phyloP scores from a whole-genome alignment of 2,113 vertebrate species.

The Caranx melampygus region DNA sequence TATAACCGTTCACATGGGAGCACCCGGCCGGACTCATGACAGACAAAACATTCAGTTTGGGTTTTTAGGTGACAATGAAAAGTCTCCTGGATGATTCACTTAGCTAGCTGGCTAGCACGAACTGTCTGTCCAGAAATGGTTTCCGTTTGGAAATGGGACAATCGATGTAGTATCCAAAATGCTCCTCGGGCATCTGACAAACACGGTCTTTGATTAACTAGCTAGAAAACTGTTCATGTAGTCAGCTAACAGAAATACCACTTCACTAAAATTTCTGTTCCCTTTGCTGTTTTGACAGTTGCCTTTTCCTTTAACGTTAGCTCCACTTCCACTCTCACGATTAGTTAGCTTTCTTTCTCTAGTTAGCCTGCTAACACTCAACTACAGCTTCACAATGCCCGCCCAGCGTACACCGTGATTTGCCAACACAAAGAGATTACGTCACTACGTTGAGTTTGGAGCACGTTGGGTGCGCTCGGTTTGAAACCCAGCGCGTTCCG shows the following conservation, averaged over 20 bases:
- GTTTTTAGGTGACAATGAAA: conserved; percentile 75
- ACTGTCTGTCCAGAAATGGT: conserved; percentile 79
- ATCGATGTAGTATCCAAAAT: conserved; percentile 81
- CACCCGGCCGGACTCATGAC: conserved; percentile 97
- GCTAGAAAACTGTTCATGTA: conserved; percentile 43
- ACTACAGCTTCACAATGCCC: conserved; percentile 80
- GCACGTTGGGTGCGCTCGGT: conserved; percentile 54
- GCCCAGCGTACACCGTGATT: conserved; percentile 76
- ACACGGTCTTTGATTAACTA: conserved; percentile 57
- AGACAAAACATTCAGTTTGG: conserved; percentile 84
- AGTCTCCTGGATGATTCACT: conserved; percentile 76
- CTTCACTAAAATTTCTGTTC: conserved; percentile 45
- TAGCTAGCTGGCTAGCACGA: conserved; percentile 76
- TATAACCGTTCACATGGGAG: conserved; percentile 97
- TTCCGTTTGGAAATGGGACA: conserved; percentile 84
- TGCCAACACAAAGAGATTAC: conserved; percentile 61
- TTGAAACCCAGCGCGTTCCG: conserved; percentile 12
- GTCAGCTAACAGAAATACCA: conserved; percentile 39
- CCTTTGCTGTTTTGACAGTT: conserved; percentile 76
- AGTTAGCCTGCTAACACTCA: conserved; percentile 81
- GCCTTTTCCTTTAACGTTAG: conserved; percentile 70
- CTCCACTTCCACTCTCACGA: conserved; percentile 79
- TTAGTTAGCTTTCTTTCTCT: conserved; percentile 83
- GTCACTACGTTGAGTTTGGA: conserved; percentile 59
- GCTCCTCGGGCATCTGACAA: conserved; percentile 77